A percentile compares a stretch with the other conserved stretches of the same genome.
Evolutionary conservation across 2,888 invertebrate genomes (phyloP).

Genomic region (Thera obeliscata): DNA sequence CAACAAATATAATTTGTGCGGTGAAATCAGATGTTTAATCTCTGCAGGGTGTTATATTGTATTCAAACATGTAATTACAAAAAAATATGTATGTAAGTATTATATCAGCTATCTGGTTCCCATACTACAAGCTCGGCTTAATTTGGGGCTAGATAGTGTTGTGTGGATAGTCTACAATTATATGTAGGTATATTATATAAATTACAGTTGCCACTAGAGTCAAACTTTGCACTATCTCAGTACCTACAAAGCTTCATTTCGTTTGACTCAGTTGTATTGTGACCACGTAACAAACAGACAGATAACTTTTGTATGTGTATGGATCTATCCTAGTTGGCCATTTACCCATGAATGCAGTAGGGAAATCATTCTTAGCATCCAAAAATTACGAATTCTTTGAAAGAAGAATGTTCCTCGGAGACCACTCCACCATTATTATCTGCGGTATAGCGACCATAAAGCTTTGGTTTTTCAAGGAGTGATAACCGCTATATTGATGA

Average conservation of each 20-base stretch:
- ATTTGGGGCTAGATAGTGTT: no score
- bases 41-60: no score
- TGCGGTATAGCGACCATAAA: conserved; percentile 33
- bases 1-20: no score
- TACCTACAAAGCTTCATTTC: background rate
- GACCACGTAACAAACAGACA: background rate
- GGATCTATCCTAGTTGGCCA: conserved; percentile 42
- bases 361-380: conserved; percentile 56
- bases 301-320: background rate
- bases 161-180: no score
- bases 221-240: background rate
- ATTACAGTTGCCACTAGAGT: no score
- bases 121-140: no score
- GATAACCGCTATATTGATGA: conserved; percentile 1
- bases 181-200: no score
- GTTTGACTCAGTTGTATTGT: background rate
- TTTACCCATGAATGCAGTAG: conserved; percentile 58
- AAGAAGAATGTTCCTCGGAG: conserved; percentile 56
- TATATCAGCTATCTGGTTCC: no score
- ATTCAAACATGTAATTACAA: no score
- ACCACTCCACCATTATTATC: conserved; percentile 46
- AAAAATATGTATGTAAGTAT: no score
- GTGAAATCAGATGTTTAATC: no score
- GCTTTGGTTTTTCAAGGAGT: conserved; percentile 2
- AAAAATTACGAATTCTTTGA: conserved; percentile 57